These are phyloP conservation scores for Aleiodes sp. DNA, from an alignment of 1,140 invertebrate genomes.

Conservation along the genomic window DNA sequence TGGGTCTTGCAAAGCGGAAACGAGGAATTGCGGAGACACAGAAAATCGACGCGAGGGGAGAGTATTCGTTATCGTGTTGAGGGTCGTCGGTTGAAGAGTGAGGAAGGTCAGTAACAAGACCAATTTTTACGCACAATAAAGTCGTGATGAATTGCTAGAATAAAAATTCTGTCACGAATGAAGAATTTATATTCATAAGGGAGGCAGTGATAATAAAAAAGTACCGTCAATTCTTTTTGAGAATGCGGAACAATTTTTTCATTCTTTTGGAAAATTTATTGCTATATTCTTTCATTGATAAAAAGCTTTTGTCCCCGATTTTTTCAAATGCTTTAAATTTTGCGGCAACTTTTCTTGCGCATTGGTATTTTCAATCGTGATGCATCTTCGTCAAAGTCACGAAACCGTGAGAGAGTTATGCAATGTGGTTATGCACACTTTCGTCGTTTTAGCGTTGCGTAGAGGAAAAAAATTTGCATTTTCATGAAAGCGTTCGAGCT, in stretches of 20 bases:
- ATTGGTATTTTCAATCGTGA: slow-evolving; percentile 43
- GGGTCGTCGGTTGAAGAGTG: slow-evolving; percentile 25
- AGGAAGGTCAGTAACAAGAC: slow-evolving; percentile 32
- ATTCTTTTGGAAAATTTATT: background rate
- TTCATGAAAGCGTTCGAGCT: no score
- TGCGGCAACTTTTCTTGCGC: background rate
- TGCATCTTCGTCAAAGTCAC: slow-evolving; percentile 53
- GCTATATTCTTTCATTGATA: no score
- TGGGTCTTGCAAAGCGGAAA: slow-evolving; percentile 8
- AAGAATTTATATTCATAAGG: background rate
- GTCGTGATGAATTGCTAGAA: background rate
- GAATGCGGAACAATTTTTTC: background rate
- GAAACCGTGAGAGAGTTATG: slow-evolving; percentile 47
- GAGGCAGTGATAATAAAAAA: background rate
- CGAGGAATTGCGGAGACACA: background rate
- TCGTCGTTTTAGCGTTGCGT: no score
- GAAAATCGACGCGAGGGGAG: background rate
- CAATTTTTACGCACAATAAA: slow-evolving; percentile 17
- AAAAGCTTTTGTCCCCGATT: background rate
- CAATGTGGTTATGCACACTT: background rate
- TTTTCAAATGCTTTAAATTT: background rate
- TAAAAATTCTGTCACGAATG: background rate
- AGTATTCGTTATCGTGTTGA: slow-evolving; percentile 21
- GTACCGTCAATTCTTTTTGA: no score
- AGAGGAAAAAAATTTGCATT: no score